These are phyloP conservation scores for Oxygymnocypris stewartii DNA, from an alignment of 2,113 vertebrate species.

Conservation along the genomic window DNA sequence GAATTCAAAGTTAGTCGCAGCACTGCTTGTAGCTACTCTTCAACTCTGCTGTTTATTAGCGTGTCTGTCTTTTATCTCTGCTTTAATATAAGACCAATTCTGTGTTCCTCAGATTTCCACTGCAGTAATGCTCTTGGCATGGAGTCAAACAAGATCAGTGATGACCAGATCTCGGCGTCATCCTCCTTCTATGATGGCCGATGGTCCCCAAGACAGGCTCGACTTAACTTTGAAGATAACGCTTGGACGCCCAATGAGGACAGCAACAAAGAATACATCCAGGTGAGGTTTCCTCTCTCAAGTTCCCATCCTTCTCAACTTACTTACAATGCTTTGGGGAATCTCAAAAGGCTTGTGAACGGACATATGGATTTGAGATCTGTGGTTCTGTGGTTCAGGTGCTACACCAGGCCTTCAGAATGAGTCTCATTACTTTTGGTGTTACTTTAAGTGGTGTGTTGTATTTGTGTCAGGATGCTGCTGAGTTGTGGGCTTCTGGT, in stretches of 20 bases:
- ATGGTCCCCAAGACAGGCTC: conserved; percentile 91
- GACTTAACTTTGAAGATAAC: conserved; percentile 92
- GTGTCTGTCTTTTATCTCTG: background rate
- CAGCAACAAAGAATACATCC: conserved; percentile 92
- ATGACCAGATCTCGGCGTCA: conserved; percentile 92
- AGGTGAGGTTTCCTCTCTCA: conserved; percentile 73
- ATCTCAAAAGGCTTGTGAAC: background rate
- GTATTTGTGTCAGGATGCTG: conserved; percentile 21
- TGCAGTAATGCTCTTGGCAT: conserved; percentile 92
- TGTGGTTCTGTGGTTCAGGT: background rate
- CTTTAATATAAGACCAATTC: background rate
- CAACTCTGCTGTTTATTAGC: background rate
- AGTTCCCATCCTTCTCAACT: background rate
- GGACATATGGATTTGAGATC: background rate
- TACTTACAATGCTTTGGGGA: background rate
- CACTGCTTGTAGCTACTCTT: background rate
- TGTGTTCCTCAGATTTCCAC: conserved; percentile 81
- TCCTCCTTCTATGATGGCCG: conserved; percentile 85
- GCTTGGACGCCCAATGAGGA: conserved; percentile 95
- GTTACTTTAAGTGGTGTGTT: conserved; percentile 37
- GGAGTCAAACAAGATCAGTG: conserved; percentile 92
- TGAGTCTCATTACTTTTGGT: conserved; percentile 9
- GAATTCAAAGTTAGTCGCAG: no score
- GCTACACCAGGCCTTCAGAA: background rate
- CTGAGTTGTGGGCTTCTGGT: conserved; percentile 57